These are phyloP conservation scores for Aphelinus certus DNA, from an alignment of 1,140 invertebrate genomes.

Conservation along the genomic window DNA sequence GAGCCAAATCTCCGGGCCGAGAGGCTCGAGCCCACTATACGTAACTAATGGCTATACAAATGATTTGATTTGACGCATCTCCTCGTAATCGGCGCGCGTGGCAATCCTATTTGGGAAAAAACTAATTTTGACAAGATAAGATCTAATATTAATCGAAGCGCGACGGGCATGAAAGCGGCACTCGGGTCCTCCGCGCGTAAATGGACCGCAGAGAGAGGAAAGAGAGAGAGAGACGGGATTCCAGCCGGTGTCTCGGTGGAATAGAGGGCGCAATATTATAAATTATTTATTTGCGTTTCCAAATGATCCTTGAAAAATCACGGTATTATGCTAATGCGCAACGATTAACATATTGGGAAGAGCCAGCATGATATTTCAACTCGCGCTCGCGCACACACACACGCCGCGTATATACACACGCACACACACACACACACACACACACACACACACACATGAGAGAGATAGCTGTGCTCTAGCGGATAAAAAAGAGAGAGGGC, in stretches of 20 bases:
- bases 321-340: slow-evolving; percentile 64
- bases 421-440: too few relatives aligned
- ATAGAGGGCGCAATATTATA: slow-evolving; percentile 58
- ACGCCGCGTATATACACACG: too few relatives aligned
- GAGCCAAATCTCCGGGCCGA: not conserved
- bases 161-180: not conserved
- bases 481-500: slow-evolving; percentile 26
- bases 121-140: slow-evolving; percentile 41
- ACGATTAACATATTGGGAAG: slow-evolving; percentile 65
- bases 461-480: slow-evolving; percentile 27
- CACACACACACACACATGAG: too few relatives aligned
- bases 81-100: not conserved
- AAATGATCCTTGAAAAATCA: slow-evolving; percentile 67
- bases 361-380: slow-evolving; percentile 63
- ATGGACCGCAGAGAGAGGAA: not conserved
- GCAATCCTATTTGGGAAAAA: slow-evolving; percentile 18
- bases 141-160: slow-evolving; percentile 37
- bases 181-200: slow-evolving; percentile 3
- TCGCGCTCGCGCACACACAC: slow-evolving; percentile 38
- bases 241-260: slow-evolving; percentile 13
- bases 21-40: not conserved
- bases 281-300: slow-evolving; percentile 68
- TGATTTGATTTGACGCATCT: slow-evolving; percentile 33
- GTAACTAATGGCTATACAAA: slow-evolving; percentile 33
- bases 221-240: slow-evolving; percentile 19